These are phyloP conservation scores for Vidua chalybeata DNA, from an alignment of 2,113 vertebrate genomes.

Conservation along the genomic window DNA sequence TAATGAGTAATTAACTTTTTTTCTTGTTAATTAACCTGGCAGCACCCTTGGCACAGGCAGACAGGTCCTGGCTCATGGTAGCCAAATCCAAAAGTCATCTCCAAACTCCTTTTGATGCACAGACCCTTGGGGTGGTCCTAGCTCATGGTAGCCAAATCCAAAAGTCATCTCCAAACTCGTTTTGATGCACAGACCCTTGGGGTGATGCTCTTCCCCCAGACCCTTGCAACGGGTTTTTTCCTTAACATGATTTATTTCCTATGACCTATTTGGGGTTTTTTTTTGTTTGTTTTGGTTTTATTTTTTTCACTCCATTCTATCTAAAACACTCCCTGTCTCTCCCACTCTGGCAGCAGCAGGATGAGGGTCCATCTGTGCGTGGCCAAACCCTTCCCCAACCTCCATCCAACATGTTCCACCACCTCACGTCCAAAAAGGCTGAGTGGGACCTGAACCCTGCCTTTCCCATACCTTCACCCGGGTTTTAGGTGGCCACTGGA, in stretches of 20 bases:
- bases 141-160: neutral
- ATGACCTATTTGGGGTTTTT: rapidly evolving
- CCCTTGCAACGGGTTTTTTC: neutral
- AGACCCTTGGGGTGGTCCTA: no score
- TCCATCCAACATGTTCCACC: neutral
- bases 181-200: neutral
- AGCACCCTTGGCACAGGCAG: neutral
- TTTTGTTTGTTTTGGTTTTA: rapidly evolving
- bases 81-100: neutral
- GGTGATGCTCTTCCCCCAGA: neutral
- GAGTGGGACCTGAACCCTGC: neutral
- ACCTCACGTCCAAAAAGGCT: neutral
- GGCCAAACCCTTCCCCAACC: neutral
- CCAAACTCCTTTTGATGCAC: neutral
- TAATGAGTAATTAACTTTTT: constrained; percentile 33
- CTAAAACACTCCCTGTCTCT: neutral
- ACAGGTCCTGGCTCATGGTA: neutral
- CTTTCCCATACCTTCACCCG: neutral
- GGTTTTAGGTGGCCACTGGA: neutral
- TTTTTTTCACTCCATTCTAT: neutral
- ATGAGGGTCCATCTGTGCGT: rapidly evolving
- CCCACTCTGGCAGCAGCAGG: neutral
- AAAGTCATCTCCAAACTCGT: neutral
- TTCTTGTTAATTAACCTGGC: neutral
- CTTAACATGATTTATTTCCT: neutral